A percentile compares a stretch with the other conserved stretches of the same genome.
Conservation (phyloP, 92 coral and sea anemone species). For the Phenganax marumi region DNA sequence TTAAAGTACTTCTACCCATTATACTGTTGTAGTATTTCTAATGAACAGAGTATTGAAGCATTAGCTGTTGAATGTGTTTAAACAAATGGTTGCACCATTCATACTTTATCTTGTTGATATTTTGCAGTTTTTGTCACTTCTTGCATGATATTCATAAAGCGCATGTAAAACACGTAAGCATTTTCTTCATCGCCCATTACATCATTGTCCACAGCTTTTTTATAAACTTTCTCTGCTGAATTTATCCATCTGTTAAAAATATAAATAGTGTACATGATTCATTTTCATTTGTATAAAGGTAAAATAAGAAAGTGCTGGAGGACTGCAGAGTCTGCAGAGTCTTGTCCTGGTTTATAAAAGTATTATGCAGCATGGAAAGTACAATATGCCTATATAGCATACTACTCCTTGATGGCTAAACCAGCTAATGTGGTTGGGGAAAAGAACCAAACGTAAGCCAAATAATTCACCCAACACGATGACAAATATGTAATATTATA, state of each 20-base stretch:
- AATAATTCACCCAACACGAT: no score
- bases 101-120: conserved; percentile 73
- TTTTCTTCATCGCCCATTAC: conserved; percentile 74
- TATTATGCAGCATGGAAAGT: no score
- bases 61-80: background rate
- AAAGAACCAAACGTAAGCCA: no score
- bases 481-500: no score
- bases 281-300: background rate
- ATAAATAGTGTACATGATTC: background rate
- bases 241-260: conserved; percentile 59
- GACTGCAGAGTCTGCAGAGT: background rate
- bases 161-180: conserved; percentile 79
- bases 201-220: conserved; percentile 67
- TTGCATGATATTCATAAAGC: conserved; percentile 67
- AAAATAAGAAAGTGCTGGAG: background rate
- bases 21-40: conserved; percentile 66
- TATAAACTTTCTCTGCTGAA: conserved; percentile 77
- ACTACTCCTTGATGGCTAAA: no score
- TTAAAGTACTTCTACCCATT: conserved; percentile 61
- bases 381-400: no score
- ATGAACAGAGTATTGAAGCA: background rate
- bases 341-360: no score
- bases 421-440: no score
- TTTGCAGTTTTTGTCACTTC: conserved; percentile 64
- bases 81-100: background rate